Evolutionary conservation across 1,140 invertebrate species (phyloP).

Genomic region (Proctacanthus coquilletti): DNA sequence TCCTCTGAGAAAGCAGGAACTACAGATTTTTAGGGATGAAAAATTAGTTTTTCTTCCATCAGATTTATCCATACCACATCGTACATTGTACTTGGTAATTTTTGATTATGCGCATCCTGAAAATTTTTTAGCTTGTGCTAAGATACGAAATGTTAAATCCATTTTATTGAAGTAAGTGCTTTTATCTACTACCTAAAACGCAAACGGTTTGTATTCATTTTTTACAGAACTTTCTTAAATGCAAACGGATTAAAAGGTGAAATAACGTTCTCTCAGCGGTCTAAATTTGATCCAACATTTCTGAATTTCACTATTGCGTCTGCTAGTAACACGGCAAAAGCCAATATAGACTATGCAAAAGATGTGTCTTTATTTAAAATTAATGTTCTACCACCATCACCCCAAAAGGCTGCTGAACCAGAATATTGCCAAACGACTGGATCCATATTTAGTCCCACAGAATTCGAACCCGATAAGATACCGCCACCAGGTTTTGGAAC

Average conservation of each 20-base stretch:
- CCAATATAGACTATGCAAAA: constrained; percentile 28
- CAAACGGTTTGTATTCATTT: constrained; percentile 6
- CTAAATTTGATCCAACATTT: constrained; percentile 70
- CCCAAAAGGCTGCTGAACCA: constrained; percentile 32
- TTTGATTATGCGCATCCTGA: constrained; percentile 66
- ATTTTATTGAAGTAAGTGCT: constrained; percentile 50
- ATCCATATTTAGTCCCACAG: constrained; percentile 50
- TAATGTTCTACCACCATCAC: constrained; percentile 48
- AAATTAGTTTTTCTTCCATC: constrained; percentile 45
- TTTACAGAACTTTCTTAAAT: constrained; percentile 53
- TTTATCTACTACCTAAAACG: neutral
- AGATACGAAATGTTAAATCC: constrained; percentile 50
- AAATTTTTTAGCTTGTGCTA: constrained; percentile 68
- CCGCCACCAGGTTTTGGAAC: constrained; percentile 57
- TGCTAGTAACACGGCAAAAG: constrained; percentile 20
- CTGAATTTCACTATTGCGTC: constrained; percentile 55
- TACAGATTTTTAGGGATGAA: constrained; percentile 47
- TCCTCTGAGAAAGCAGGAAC: constrained; percentile 34
- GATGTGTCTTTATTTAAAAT: constrained; percentile 48
- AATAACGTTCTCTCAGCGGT: constrained; percentile 63
- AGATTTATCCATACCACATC: constrained; percentile 51
- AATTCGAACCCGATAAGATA: constrained; percentile 34
- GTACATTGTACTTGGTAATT: constrained; percentile 68
- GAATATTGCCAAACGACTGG: constrained; percentile 49
- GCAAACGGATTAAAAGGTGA: constrained; percentile 66